Evolutionary conservation across 2,888 invertebrate genomes (phyloP).

Genomic region (Drosophila prolongata): DNA sequence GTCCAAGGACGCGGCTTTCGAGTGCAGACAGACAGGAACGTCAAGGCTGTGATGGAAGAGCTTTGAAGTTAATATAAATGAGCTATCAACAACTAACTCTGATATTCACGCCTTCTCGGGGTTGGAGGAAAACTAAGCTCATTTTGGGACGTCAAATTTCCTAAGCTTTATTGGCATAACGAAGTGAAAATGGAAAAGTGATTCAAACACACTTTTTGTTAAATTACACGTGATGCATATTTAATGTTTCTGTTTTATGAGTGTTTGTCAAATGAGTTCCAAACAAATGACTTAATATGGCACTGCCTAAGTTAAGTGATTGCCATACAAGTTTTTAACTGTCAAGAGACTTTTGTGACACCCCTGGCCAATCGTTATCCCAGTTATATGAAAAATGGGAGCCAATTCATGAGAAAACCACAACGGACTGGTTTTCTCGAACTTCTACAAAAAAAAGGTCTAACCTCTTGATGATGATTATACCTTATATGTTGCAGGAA

Average conservation of each 20-base stretch:
- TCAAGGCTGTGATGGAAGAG: conserved; percentile 17
- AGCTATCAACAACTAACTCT: conserved; percentile 2
- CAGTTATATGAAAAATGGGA: conserved; percentile 5
- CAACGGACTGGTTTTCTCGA: conserved; percentile 10
- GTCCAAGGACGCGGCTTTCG: conserved; percentile 27
- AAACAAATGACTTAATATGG: neutral
- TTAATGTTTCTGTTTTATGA: too few relatives aligned
- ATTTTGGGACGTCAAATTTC: neutral
- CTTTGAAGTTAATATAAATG: conserved; percentile 16
- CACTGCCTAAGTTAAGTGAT: neutral
- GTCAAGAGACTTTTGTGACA: conserved; percentile 10
- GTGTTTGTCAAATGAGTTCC: too few relatives aligned
- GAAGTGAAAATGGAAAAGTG: too few relatives aligned
- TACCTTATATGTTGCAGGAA: conserved; percentile 32
- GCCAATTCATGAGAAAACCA: conserved; percentile 15
- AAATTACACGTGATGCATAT: too few relatives aligned
- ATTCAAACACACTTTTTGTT: too few relatives aligned
- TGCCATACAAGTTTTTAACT: conserved; percentile 4
- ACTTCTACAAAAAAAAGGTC: conserved; percentile 19
- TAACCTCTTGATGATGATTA: conserved; percentile 35
- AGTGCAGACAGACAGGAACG: conserved; percentile 4
- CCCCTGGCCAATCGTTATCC: neutral
- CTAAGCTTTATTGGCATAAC: too few relatives aligned
- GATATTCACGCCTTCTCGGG: neutral
- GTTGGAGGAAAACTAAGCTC: too few relatives aligned